These are phyloP conservation scores for Callimorpha dominula DNA, from an alignment of 2,888 invertebrate species.

Conservation along the genomic window DNA sequence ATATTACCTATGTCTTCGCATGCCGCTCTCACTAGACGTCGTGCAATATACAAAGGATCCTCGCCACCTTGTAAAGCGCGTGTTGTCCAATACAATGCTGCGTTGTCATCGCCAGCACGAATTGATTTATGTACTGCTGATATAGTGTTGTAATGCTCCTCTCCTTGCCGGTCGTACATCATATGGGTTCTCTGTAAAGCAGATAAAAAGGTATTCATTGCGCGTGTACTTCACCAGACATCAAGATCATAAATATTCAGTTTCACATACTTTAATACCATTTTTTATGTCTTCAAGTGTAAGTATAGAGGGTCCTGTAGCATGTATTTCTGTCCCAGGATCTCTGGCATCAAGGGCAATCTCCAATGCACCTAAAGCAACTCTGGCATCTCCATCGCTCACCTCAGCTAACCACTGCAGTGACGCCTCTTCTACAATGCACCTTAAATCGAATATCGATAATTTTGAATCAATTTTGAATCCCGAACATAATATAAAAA, in stretches of 20 bases:
- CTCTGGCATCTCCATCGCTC: slow-evolving; percentile 93
- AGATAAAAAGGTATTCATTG: not conserved
- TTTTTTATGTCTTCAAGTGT: slow-evolving; percentile 90
- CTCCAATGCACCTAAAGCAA: slow-evolving; percentile 92
- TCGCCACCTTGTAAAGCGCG: slow-evolving; percentile 93
- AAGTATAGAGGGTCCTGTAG: slow-evolving; percentile 78
- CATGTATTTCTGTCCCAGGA: slow-evolving; percentile 56
- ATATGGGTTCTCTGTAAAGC: slow-evolving; percentile 89
- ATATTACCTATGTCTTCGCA: slow-evolving; percentile 91
- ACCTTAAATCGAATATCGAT: slow-evolving; percentile 52
- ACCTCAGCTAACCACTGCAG: slow-evolving; percentile 91
- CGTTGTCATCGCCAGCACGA: slow-evolving; percentile 92
- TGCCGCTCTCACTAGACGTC: slow-evolving; percentile 91
- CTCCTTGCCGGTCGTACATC: slow-evolving; percentile 92
- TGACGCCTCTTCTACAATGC: slow-evolving; percentile 86
- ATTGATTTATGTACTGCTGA: slow-evolving; percentile 95
- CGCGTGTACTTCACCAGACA: not conserved
- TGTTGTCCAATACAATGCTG: slow-evolving; percentile 93
- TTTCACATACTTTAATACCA: slow-evolving; percentile 87
- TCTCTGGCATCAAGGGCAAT: slow-evolving; percentile 88
- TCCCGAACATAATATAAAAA: too few species aligned
- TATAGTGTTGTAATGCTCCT: slow-evolving; percentile 94
- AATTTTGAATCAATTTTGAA: not conserved
- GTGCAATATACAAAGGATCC: slow-evolving; percentile 92
- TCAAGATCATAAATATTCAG: not conserved